Percentiles rank a stretch among this genome's conserved stretches.
Conservation (phyloP, 64 coral and sea anemone genomes). For the Pocillopora verrucosa region DNA sequence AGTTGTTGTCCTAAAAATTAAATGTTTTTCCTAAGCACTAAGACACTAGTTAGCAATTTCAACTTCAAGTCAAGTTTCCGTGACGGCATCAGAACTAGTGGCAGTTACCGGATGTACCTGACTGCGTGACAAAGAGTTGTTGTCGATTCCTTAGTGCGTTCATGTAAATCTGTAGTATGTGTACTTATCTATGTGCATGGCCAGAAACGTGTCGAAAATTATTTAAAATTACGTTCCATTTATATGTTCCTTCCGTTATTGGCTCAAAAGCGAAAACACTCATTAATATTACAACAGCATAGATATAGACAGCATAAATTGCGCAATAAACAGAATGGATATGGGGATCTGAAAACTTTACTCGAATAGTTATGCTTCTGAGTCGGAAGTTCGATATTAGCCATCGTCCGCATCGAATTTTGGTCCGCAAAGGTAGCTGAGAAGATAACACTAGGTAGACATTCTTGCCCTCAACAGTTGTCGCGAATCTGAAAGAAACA, state of each 20-base stretch:
- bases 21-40: constrained; percentile 3
- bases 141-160: constrained; percentile 17
- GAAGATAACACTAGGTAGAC: background rate
- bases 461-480: background rate
- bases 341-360: no score
- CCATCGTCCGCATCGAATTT: background rate
- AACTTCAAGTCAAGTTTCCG: constrained; percentile 35
- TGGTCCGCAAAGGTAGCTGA: background rate
- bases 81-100: background rate
- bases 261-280: background rate
- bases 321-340: constrained; percentile 11
- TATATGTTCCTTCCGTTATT: constrained; percentile 1
- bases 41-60: constrained; percentile 45
- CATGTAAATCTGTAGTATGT: constrained; percentile 38
- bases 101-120: constrained; percentile 17
- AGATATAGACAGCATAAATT: constrained; percentile 27
- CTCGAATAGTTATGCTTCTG: background rate
- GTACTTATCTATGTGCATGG: constrained; percentile 29
- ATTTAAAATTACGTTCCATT: constrained; percentile 38
- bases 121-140: constrained; percentile 18
- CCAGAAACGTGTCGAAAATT: constrained; percentile 26
- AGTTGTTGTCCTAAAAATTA: background rate
- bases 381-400: background rate
- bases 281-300: constrained; percentile 26
- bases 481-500: background rate